A percentile compares a stretch with the other conserved stretches of the same genome.
Evolutionary conservation across 1,140 invertebrate species (phyloP).

Genomic region (Druon quercuslanigerum): DNA sequence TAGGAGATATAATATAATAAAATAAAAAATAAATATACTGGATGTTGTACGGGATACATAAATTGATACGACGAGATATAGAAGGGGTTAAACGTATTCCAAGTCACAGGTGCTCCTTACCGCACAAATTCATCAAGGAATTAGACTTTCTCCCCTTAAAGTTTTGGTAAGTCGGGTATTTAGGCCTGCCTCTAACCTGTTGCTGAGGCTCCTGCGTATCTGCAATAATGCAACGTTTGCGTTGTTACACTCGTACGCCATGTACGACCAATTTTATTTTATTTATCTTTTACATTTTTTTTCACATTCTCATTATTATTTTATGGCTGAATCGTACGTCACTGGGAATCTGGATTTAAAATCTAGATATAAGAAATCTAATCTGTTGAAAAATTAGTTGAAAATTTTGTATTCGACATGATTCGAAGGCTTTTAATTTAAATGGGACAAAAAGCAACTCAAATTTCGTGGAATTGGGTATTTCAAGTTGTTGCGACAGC

Average conservation of each 20-base stretch:
- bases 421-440: too few relatives aligned
- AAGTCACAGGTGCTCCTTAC: slow-evolving; percentile 82
- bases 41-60: slow-evolving; percentile 35
- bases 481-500: too few relatives aligned
- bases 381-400: too few relatives aligned
- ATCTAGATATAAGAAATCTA: too few relatives aligned
- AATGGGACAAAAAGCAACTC: too few relatives aligned
- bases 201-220: slow-evolving; percentile 83
- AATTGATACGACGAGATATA: slow-evolving; percentile 33
- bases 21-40: slow-evolving; percentile 41
- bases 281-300: slow-evolving; percentile 39
- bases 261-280: slow-evolving; percentile 51
- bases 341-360: too few relatives aligned
- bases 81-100: slow-evolving; percentile 67
- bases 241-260: slow-evolving; percentile 71
- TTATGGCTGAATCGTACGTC: slow-evolving; percentile 41
- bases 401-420: too few relatives aligned
- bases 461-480: too few relatives aligned
- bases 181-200: slow-evolving; percentile 85
- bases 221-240: slow-evolving; percentile 77
- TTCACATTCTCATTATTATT: not conserved
- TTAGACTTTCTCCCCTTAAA: slow-evolving; percentile 92
- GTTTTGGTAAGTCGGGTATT: slow-evolving; percentile 89
- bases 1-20: slow-evolving; percentile 1
- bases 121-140: slow-evolving; percentile 95